These are phyloP conservation scores for Smittia aterrima DNA, from an alignment of 2,888 invertebrate genomes.

Conservation along the genomic window DNA sequence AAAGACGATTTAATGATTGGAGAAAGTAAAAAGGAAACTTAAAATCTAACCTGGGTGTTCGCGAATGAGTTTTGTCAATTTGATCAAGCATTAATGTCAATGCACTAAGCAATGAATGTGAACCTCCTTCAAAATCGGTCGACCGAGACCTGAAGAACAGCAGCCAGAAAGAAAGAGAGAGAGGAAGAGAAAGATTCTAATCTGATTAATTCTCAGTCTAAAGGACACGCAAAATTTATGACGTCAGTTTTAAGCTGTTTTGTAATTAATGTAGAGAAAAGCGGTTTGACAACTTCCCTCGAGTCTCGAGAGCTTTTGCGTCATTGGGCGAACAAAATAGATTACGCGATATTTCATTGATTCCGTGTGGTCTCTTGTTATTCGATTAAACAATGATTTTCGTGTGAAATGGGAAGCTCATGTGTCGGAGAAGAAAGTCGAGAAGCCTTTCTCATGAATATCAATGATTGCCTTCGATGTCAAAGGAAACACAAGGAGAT, in stretches of 20 bases:
- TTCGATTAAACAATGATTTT: too few relatives aligned
- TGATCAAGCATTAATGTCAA: slow-evolving; percentile 7
- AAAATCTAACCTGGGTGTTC: slow-evolving; percentile 34
- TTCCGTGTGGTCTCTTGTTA: too few relatives aligned
- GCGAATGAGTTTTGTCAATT: slow-evolving; percentile 16
- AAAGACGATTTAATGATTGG: neutral
- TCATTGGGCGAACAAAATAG: too few relatives aligned
- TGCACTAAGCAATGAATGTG: neutral
- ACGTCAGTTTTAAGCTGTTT: slow-evolving; percentile 9
- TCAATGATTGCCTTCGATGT: neutral
- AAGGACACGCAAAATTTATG: neutral
- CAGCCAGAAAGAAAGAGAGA: slow-evolving; percentile 17
- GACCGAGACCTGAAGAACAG: slow-evolving; percentile 18
- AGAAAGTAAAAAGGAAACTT: neutral
- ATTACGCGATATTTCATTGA: too few relatives aligned
- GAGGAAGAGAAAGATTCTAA: neutral
- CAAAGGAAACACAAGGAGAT: neutral
- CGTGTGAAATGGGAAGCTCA: neutral
- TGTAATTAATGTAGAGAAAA: neutral
- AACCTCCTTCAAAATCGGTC: slow-evolving; percentile 1
- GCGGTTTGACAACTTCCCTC: neutral
- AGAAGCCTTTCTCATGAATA: neutral
- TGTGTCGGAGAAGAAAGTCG: neutral
- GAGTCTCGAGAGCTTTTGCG: neutral
- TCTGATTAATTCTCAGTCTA: slow-evolving; percentile 5